Evolutionary conservation across 2,888 invertebrate species (phyloP).

Genomic region (Pedicia rivosa): DNA sequence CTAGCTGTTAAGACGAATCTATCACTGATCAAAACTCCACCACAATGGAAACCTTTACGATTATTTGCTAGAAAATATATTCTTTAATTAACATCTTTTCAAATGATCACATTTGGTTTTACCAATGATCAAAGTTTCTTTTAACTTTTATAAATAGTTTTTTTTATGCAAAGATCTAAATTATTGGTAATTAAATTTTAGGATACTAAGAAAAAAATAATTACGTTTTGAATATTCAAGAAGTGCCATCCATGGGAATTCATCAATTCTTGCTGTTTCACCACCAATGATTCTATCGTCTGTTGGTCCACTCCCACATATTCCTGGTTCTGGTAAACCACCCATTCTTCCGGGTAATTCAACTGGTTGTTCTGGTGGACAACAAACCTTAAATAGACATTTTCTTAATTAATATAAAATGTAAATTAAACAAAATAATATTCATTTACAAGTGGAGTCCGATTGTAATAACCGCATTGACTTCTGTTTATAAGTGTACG

Average conservation of each 20-base stretch:
- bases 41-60: slow-evolving; percentile 43
- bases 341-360: too few species aligned
- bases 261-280: slow-evolving; percentile 34
- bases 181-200: slow-evolving; percentile 18
- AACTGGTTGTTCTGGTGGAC: too few species aligned
- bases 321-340: slow-evolving; percentile 10
- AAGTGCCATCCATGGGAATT: slow-evolving; percentile 31
- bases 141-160: too few species aligned
- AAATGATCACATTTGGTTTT: too few species aligned
- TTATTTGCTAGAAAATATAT: slow-evolving; percentile 31
- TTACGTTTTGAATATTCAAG: slow-evolving; percentile 25
- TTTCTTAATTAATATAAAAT: too few species aligned
- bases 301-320: slow-evolving; percentile 10
- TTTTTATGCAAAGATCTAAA: too few species aligned
- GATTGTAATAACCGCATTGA: slow-evolving; percentile 3
- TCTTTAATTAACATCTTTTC: too few species aligned
- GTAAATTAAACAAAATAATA: too few species aligned
- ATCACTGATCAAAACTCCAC: slow-evolving; percentile 17
- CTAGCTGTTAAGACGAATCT: slow-evolving; percentile 10
- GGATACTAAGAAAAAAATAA: slow-evolving; percentile 30
- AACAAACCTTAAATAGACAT: too few species aligned
- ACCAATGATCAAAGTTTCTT: too few species aligned
- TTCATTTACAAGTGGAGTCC: background rate
- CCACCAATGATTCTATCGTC: slow-evolving; percentile 41
- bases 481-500: background rate